These are phyloP conservation scores for Heliornis fulica DNA, from an alignment of 2,113 vertebrate species.

Conservation along the genomic window DNA sequence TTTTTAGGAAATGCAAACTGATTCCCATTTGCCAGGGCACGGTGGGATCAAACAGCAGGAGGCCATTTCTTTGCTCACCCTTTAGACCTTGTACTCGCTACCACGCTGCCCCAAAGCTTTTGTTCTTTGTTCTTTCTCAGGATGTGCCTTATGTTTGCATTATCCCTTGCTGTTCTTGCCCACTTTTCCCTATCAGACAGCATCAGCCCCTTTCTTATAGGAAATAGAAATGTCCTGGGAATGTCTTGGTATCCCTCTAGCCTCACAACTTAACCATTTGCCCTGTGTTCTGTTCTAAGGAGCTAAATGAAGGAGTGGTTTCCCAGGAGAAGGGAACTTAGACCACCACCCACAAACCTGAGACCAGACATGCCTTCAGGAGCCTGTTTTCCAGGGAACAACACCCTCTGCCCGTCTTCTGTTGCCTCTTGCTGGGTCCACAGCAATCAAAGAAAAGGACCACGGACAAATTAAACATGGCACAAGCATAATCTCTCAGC, in stretches of 20 bases:
- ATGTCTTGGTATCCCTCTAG: neutral
- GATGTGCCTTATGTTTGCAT: conserved; percentile 27
- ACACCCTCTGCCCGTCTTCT: neutral
- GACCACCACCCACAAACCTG: neutral
- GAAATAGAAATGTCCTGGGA: neutral
- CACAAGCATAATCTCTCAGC: neutral
- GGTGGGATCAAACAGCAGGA: conserved; percentile 12
- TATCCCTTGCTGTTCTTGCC: conserved; percentile 20
- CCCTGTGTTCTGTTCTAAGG: neutral
- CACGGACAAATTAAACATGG: neutral
- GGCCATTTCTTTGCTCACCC: neutral
- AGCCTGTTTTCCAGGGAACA: neutral
- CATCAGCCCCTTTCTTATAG: neutral
- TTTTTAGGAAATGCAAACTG: conserved; percentile 36
- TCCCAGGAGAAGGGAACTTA: neutral
- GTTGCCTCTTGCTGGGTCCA: neutral
- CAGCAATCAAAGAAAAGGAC: neutral
- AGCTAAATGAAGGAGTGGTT: neutral
- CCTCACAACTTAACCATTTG: neutral
- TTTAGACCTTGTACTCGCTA: neutral
- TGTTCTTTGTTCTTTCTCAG: conserved; percentile 8
- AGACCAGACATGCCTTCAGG: neutral
- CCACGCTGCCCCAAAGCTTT: neutral
- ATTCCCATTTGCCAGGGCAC: neutral
- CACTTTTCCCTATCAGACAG: neutral